A percentile compares a stretch with the other conserved stretches of the same genome.
Conservation (phyloP, 2,113 vertebrate genomes). For the Spea bombifrons region DNA sequence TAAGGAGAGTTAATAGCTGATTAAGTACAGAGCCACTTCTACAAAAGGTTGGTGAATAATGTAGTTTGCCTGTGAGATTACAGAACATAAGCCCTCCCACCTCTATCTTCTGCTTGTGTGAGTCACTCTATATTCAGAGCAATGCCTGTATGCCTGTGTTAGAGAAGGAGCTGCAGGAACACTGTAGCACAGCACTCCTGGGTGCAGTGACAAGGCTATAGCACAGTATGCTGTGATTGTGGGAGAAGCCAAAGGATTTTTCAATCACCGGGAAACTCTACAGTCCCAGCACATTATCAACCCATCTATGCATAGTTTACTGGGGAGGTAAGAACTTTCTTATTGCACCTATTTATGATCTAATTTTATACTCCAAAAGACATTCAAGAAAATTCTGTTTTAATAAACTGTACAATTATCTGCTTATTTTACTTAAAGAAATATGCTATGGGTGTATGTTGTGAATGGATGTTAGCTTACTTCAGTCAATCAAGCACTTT, state of each 20-base stretch:
- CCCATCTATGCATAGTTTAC: not conserved
- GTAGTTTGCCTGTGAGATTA: constrained; percentile 44
- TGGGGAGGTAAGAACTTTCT: constrained; percentile 12
- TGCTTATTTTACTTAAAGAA: too few species aligned
- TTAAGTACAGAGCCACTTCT: not conserved
- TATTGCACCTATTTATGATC: too few species aligned
- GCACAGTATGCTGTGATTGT: constrained; percentile 20
- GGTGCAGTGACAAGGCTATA: constrained; percentile 22
- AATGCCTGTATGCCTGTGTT: constrained; percentile 39
- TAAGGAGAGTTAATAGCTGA: not conserved
- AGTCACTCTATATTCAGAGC: constrained; percentile 48
- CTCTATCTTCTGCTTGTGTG: constrained; percentile 37
- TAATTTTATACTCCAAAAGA: too few species aligned
- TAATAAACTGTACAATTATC: too few species aligned
- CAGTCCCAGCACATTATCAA: not conserved
- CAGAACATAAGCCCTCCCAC: constrained; percentile 40
- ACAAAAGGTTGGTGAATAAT: constrained; percentile 26
- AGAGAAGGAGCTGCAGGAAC: constrained; percentile 36
- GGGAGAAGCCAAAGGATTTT: not conserved
- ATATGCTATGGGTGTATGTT: too few species aligned
- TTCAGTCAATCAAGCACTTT: too few species aligned
- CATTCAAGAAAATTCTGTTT: too few species aligned
- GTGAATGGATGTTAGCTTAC: too few species aligned
- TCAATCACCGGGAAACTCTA: not conserved
- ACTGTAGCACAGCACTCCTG: constrained; percentile 20